Percentiles rank a stretch among this genome's conserved stretches.
These are phyloP conservation scores for Chloroceryle inda DNA, from an alignment of 2,797 vertebrate species.

Conservation along the genomic window DNA sequence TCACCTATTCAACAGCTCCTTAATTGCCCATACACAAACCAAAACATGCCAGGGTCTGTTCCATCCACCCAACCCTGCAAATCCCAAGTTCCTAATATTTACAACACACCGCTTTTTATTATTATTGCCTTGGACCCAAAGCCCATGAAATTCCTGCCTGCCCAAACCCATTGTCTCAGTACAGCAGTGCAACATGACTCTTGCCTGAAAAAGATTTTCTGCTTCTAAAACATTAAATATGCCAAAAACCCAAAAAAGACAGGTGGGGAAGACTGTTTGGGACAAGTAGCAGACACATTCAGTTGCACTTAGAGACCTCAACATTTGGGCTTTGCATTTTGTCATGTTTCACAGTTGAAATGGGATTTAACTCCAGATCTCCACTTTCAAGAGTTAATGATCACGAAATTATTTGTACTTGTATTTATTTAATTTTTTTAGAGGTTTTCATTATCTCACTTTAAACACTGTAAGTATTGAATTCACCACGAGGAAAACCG, in stretches of 20 bases:
- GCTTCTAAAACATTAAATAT: constrained; percentile 10
- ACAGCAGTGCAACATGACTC: neutral
- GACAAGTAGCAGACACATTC: constrained; percentile 47
- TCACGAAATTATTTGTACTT: neutral
- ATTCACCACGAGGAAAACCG: neutral
- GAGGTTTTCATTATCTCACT: neutral
- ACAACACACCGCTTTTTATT: neutral
- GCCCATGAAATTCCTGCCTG: constrained; percentile 27
- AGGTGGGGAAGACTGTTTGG: constrained; percentile 41
- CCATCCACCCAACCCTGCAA: neutral
- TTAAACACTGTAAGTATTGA: neutral
- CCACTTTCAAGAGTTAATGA: neutral
- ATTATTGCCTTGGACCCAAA: constrained; percentile 41
- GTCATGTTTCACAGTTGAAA: neutral
- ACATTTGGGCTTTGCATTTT: neutral
- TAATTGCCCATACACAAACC: neutral
- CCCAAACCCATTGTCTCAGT: neutral
- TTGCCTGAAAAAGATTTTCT: constrained; percentile 19
- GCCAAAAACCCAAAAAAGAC: neutral
- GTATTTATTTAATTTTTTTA: neutral
- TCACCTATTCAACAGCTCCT: constrained; percentile 4
- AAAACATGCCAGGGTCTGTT: constrained; percentile 8
- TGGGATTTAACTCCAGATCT: neutral
- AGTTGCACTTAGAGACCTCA: neutral
- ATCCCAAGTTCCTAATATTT: constrained; percentile 22